phyloP scores from a whole-genome alignment of 2,888 invertebrate genomes.

The Rotaria socialis region DNA sequence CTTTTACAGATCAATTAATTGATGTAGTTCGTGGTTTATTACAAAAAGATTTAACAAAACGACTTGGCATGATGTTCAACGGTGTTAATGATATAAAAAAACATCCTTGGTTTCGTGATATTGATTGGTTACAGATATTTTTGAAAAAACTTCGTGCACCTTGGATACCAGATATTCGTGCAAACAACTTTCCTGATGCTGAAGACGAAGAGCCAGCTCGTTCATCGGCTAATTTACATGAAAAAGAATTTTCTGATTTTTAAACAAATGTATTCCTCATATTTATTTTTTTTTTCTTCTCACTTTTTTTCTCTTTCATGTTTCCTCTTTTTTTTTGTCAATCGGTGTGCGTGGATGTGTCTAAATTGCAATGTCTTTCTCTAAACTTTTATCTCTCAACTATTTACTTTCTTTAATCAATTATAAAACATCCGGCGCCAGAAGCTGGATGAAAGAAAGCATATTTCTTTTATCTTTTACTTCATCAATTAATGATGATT shows the following conservation, averaged over 20 bases:
- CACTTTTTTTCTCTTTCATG: neutral
- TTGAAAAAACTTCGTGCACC: conserved; percentile 73
- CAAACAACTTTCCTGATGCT: conserved; percentile 69
- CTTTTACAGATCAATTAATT: conserved; percentile 95
- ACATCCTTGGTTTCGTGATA: conserved; percentile 96
- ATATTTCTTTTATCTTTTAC: neutral
- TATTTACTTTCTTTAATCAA: conserved; percentile 13
- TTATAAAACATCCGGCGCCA: neutral
- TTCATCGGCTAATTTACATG: conserved; percentile 97
- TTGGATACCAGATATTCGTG: conserved; percentile 35
- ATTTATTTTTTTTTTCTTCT: neutral
- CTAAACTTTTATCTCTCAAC: neutral
- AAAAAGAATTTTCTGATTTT: conserved; percentile 99
- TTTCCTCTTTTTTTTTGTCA: neutral
- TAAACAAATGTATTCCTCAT: conserved; percentile 50
- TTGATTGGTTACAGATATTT: conserved; percentile 98
- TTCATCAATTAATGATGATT: neutral
- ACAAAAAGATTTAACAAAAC: conserved; percentile 83
- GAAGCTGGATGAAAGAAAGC: neutral
- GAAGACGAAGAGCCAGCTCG: conserved; percentile 98
- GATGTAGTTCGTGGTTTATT: conserved; percentile 86
- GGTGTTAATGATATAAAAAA: conserved; percentile 98
- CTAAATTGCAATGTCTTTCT: conserved; percentile 21
- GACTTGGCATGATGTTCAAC: conserved; percentile 96
- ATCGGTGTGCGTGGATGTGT: neutral